These are phyloP conservation scores for Nyleta sp. DNA, from an alignment of 2,888 invertebrate genomes.

Conservation along the genomic window DNA sequence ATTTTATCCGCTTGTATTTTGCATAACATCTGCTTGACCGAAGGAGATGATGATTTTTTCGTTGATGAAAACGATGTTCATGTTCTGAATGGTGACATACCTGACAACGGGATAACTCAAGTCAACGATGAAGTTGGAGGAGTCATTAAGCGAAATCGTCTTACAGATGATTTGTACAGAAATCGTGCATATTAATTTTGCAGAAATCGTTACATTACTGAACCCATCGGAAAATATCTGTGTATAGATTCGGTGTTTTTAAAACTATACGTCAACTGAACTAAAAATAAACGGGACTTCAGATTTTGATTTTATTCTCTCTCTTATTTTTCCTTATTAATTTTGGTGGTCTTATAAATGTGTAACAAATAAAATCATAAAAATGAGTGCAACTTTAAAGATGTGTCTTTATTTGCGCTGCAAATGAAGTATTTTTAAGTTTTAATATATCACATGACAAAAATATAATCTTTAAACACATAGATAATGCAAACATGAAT, in stretches of 20 bases:
- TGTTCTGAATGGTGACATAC: background rate
- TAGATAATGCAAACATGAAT: background rate
- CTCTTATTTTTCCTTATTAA: too few relatives aligned
- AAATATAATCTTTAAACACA: background rate
- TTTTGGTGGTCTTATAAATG: too few relatives aligned
- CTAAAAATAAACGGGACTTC: too few relatives aligned
- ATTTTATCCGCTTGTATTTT: slow-evolving; percentile 6
- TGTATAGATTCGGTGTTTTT: background rate
- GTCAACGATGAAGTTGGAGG: background rate
- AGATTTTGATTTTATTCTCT: too few relatives aligned
- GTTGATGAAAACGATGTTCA: background rate
- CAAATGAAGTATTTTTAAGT: too few relatives aligned
- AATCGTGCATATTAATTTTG: background rate
- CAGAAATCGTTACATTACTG: background rate
- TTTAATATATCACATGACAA: too few relatives aligned
- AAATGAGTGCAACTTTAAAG: too few relatives aligned
- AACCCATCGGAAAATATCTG: too few relatives aligned
- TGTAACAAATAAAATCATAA: too few relatives aligned
- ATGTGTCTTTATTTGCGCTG: too few relatives aligned
- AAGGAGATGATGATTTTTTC: slow-evolving; percentile 1
- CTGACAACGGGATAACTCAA: too few relatives aligned
- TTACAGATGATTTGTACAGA: background rate
- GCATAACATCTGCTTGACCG: slow-evolving; percentile 2
- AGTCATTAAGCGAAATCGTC: background rate
- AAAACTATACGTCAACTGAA: too few relatives aligned